Percentiles rank a stretch among this genome's conserved stretches.
These are phyloP conservation scores for Amniataba percoides DNA, from an alignment of 2,797 vertebrate species.

Conservation along the genomic window DNA sequence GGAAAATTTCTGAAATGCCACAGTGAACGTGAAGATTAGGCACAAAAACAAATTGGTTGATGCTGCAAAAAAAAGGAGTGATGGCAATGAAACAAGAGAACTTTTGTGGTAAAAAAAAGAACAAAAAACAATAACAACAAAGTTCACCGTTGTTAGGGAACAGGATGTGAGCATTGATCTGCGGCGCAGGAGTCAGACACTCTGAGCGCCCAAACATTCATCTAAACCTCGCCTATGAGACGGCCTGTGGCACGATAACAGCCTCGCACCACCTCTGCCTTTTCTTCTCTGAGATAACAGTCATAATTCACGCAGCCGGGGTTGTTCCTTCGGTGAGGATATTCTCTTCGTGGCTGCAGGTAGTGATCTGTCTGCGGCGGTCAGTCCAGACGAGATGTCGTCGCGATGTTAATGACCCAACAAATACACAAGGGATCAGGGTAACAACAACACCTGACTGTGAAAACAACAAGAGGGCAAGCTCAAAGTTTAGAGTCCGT, in stretches of 20 bases:
- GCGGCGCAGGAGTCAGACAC: background rate
- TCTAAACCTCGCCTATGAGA: background rate
- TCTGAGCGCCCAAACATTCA: background rate
- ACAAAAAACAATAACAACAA: background rate
- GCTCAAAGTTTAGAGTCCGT: background rate
- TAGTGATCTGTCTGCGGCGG: background rate
- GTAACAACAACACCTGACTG: background rate
- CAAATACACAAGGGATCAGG: no score
- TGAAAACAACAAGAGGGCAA: background rate
- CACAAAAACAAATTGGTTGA: background rate
- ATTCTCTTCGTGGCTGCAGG: background rate
- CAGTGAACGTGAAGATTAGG: background rate
- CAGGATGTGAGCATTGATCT: background rate
- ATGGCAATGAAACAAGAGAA: background rate
- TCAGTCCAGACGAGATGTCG: background rate
- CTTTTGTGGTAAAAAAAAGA: background rate
- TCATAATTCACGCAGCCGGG: background rate
- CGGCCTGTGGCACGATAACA: background rate
- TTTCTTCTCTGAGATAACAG: background rate
- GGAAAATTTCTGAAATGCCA: background rate
- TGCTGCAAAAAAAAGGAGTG: no score
- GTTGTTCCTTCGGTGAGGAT: background rate
- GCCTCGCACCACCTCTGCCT: background rate
- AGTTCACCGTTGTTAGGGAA: background rate
- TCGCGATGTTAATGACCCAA: background rate